These are phyloP conservation scores for Folsomia manolachei DNA, from an alignment of 2,888 invertebrate species.

Conservation along the genomic window DNA sequence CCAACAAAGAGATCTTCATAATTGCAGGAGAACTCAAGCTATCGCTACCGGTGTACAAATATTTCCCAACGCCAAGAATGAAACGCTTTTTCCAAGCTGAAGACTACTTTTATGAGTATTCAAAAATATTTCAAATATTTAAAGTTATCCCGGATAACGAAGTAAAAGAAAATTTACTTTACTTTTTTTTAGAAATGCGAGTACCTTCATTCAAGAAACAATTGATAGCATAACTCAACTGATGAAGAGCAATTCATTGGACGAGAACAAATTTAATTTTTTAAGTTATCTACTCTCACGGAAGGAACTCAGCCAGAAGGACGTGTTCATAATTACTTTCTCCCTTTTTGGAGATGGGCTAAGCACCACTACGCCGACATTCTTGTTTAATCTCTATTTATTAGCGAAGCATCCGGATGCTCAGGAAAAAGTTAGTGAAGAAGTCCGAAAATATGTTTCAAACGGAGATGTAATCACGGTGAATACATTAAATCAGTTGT, in stretches of 20 bases:
- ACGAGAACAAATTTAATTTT: constrained; percentile 55
- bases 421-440: constrained; percentile 52
- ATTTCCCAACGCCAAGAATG: constrained; percentile 57
- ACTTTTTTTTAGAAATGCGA: constrained; percentile 50
- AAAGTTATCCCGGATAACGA: too few relatives aligned
- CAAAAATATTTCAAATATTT: constrained; percentile 1
- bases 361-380: constrained; percentile 58
- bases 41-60: constrained; percentile 56
- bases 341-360: constrained; percentile 60
- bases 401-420: constrained; percentile 50
- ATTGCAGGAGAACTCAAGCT: constrained; percentile 55
- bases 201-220: constrained; percentile 52
- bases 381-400: constrained; percentile 50
- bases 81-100: constrained; percentile 56
- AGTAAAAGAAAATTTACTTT: background rate
- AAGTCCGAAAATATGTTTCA: constrained; percentile 53
- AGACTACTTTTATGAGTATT: constrained; percentile 57
- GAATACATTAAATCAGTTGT: constrained; percentile 53
- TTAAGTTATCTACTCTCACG: constrained; percentile 56
- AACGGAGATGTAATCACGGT: constrained; percentile 52
- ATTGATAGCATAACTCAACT: constrained; percentile 52
- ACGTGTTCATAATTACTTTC: constrained; percentile 57
- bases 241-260: constrained; percentile 50
- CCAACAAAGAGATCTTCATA: constrained; percentile 52
- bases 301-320: constrained; percentile 55